Base-by-base conservation (phyloP, 2,113 vertebrate species). In the Ceyx melanurus region DNA sequence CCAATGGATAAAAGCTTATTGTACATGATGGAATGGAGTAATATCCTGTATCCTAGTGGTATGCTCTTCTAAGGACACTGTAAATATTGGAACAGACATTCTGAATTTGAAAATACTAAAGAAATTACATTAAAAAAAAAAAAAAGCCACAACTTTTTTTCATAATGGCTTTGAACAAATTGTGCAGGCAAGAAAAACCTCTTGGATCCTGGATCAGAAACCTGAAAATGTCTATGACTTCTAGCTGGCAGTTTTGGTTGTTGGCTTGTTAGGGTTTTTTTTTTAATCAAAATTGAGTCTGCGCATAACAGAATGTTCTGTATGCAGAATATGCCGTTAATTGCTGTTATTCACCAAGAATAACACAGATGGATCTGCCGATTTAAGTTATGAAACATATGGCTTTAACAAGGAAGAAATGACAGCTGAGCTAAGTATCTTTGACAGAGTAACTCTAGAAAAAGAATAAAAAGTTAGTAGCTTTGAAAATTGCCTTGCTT, bases 401-500 rank as follows among this genome's bases (percentile, higher is more conserved):
- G 80, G 86, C 82, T 94, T 94, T 86, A 90, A 76, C 64, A 86
- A 92, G 83, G 73, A 88, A 92, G 83, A 89, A 95, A 77, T 95
- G 95, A 94, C 95, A 95, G 82, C 51, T 79, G 60, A 78, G 80
- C 85, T 97, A 94, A 95, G 57, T 87, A 67, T 58, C 80, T 88
- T 92, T 97, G 95, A 95, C 93, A 93, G 89, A 96, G 57, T 73
- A 93, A 94, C 70, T 96, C 80, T 76, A 92, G 85, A 83, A 95
- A 94, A 94, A 93, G 92, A 96, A 94, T 83, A 81, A 95, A 85
- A 96, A 94, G 77, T 92, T 95, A 86, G 87, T 78, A 75, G 71
- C 94, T 97, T 96, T 96, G 96, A 95, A 97, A 97, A 96, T 37
- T 93, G 88, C 61, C 92, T 92, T 92, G 71, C 85, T 93, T 94